A percentile compares a stretch with the other conserved stretches of the same genome.
Conservation (phyloP, 2,113 vertebrate genomes). For the Opisthocomus hoazin region DNA sequence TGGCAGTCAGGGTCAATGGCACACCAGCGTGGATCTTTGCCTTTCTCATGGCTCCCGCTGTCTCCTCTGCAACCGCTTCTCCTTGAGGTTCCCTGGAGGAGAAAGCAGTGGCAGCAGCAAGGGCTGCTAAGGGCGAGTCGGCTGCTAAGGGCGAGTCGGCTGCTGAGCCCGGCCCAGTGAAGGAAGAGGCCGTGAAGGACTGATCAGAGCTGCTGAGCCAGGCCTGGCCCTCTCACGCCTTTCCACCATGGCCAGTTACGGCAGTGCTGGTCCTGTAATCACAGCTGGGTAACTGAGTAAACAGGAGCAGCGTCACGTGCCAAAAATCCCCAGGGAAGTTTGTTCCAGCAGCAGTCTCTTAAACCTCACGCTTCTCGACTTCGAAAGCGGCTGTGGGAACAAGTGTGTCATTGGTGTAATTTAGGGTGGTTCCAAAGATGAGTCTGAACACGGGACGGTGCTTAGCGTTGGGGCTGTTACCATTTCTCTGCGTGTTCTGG, state of each 20-base stretch:
- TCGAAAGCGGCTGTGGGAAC: not conserved
- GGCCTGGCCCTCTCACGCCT: not conserved
- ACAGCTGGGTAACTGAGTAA: not conserved
- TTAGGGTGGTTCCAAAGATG: not conserved
- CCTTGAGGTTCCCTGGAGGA: not conserved
- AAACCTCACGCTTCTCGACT: not conserved
- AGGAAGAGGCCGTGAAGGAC: not conserved
- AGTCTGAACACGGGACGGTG: not conserved
- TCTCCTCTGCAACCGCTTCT: not conserved
- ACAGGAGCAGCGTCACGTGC: not conserved
- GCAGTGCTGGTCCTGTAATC: not conserved
- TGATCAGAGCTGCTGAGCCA: too few relatives aligned
- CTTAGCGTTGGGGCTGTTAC: fast-evolving
- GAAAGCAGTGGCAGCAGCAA: not conserved
- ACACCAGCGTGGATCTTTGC: not conserved
- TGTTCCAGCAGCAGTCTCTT: not conserved
- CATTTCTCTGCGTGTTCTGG: not conserved
- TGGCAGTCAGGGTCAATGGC: fast-evolving
- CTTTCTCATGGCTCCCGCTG: not conserved
- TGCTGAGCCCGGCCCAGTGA: not conserved
- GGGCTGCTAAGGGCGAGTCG: not conserved
- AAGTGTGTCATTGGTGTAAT: not conserved
- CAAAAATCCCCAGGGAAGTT: not conserved
- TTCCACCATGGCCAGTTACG: fast-evolving
- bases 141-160: not conserved